Evolutionary conservation across 2,797 vertebrate species (phyloP).

Genomic region (Rhinoraja longicauda): DNA sequence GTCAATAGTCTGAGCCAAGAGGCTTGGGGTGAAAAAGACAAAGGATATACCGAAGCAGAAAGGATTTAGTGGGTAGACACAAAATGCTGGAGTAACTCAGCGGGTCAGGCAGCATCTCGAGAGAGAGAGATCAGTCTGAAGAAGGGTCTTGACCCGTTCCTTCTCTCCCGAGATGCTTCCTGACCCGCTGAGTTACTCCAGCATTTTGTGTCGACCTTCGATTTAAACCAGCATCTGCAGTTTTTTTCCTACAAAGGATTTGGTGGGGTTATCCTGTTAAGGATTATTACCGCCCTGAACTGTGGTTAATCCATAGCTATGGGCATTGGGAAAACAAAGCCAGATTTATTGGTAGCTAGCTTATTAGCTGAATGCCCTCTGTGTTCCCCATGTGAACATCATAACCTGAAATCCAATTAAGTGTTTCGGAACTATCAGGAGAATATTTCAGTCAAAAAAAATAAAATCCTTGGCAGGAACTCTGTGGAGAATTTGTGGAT

Average conservation of each 20-base stretch:
- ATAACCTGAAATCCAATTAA: conserved; percentile 22
- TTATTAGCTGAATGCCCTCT: not conserved
- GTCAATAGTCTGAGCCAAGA: not conserved
- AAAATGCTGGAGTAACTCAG: no score
- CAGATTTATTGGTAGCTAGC: not conserved
- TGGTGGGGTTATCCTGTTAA: not conserved
- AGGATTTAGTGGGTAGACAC: not conserved
- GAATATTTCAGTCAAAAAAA: not conserved
- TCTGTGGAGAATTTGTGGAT: not conserved
- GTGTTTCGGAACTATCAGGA: not conserved
- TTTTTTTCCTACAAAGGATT: no score
- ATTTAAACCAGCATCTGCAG: no score
- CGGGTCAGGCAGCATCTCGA: no score
- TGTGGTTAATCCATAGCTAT: not conserved
- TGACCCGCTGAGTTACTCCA: no score
- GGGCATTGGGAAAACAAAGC: not conserved
- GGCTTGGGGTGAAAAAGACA: not conserved
- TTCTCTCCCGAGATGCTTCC: no score
- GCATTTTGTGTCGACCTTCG: no score
- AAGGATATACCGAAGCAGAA: conserved; percentile 33
- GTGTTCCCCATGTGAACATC: not conserved
- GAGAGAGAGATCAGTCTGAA: no score
- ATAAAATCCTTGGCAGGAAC: not conserved
- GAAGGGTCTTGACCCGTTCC: no score
- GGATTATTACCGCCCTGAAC: not conserved